Percentiles rank a stretch among this genome's conserved stretches.
Conservation (phyloP, 2,888 invertebrate genomes). For the Eubasilissa splendida region DNA sequence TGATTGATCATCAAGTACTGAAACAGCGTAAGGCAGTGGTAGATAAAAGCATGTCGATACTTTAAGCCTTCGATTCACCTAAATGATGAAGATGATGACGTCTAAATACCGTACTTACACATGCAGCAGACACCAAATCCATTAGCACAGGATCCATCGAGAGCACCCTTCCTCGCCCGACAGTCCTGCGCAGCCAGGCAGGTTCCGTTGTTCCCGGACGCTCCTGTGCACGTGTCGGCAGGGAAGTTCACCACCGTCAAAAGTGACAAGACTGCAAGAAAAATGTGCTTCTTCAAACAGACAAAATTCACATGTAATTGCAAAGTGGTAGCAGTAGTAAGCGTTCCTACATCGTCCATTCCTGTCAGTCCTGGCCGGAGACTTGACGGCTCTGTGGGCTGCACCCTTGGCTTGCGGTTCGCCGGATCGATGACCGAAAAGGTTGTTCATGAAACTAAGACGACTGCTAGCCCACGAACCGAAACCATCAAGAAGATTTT, state of each 20-base stretch:
- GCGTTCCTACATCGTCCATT: conserved; percentile 20
- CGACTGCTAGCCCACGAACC: conserved; percentile 25
- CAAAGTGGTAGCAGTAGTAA: too few species aligned
- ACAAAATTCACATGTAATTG: too few species aligned
- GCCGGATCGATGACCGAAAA: conserved; percentile 6
- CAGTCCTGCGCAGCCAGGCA: conserved; percentile 86
- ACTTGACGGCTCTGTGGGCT: neutral
- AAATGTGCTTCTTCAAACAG: too few species aligned
- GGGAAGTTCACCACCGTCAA: conserved; percentile 87
- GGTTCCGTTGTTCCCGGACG: conserved; percentile 86
- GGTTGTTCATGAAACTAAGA: conserved; percentile 33
- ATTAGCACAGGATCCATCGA: conserved; percentile 85
- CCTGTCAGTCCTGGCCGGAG: conserved; percentile 8
- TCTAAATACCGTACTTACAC: conserved; percentile 71
- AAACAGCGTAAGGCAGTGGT: too few species aligned
- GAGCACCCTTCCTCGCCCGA: conserved; percentile 78
- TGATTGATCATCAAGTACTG: too few species aligned
- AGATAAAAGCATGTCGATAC: too few species aligned
- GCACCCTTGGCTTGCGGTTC: conserved; percentile 17
- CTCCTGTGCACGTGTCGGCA: conserved; percentile 82
- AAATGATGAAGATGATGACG: too few species aligned
- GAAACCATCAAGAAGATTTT: neutral
- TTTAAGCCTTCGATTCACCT: too few species aligned
- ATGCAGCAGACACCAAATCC: conserved; percentile 85
- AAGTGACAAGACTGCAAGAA: conserved; percentile 79